Evolutionary conservation across 37 sponge, comb jelly and placozoan genomes (phyloP), one percentile per base, ranked within the genome.

Genomic region (Oopsacas minuta): DNA sequence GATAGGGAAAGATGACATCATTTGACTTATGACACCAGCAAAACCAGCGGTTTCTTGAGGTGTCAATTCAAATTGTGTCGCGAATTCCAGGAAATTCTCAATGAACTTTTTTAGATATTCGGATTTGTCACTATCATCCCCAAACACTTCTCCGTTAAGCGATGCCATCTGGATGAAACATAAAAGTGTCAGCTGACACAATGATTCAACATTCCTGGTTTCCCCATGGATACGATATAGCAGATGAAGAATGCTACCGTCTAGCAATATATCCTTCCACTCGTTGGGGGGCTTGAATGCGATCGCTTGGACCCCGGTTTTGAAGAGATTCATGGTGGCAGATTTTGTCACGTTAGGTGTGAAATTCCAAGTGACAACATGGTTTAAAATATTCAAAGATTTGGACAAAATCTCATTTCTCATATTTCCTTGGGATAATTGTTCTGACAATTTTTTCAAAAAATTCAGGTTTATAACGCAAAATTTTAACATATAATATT

Each of bases 291-390:
- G 75, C 28, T 61, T 61, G 75, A 61, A 61, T 20, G 75, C 75
- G 75, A 3, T 61, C 17, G 75, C 75, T 10, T 61, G 75, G 17
- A 61, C 30, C 28, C 75, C 75, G 22, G 75, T 61, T 61, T 61
- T 61, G 75, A 61, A 61, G 28, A 61, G 30, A 61, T 61, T 61
- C 75, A n/a, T 25, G 22, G 75, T n/a, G 75, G 30, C 75, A 25
- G 20, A 3, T 5, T n/a, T 10, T 3, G 75, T 32, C 75, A 61
- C 75, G 28, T 61, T 61, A 32, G 75, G 75, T 61, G 75, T 61
- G 75, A 61, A 61, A 61, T 61, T 61, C 75, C 75, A 61, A 25
- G 75, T 61, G 75, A 61, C 75, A 61, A 61, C 75, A n/a, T 61
- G 75, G 75, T 61, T 61, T 3, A 61, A 34, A 34, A 61, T 61